These are phyloP conservation scores for Ataeniobius toweri DNA, from an alignment of 2,797 vertebrate genomes.

Conservation along the genomic window DNA sequence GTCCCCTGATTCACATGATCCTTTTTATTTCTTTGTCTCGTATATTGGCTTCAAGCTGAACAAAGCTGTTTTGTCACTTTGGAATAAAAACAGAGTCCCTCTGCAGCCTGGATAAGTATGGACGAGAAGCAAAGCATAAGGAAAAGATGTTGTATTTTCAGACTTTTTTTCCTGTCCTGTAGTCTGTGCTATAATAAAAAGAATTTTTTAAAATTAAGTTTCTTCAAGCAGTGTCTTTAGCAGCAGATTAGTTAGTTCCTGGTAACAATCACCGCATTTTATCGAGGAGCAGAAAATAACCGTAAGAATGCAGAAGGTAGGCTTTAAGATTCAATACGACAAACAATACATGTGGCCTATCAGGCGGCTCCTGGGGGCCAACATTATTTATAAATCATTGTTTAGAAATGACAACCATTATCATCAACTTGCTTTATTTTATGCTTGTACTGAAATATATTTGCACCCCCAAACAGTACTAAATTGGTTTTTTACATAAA, in stretches of 20 bases:
- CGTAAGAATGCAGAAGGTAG: neutral
- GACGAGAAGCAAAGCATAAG: neutral
- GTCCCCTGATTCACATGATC: conserved; percentile 33
- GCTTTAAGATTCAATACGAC: neutral
- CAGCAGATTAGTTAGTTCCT: neutral
- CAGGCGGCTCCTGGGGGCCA: too few relatives aligned
- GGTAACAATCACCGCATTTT: neutral
- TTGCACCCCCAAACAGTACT: too few relatives aligned
- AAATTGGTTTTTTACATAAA: too few relatives aligned
- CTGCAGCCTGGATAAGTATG: too few relatives aligned
- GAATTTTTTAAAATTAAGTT: neutral
- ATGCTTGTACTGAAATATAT: too few relatives aligned
- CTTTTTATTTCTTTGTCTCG: neutral
- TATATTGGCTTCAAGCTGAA: conserved; percentile 2
- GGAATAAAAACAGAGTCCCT: neutral
- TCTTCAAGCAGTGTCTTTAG: neutral
- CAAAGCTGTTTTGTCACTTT: neutral
- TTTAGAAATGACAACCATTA: too few relatives aligned
- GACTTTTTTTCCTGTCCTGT: neutral
- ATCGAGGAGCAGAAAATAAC: neutral
- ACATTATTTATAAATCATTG: too few relatives aligned
- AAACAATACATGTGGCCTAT: too few relatives aligned
- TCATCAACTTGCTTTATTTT: too few relatives aligned
- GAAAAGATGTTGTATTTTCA: neutral
- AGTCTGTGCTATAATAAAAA: neutral